Base-by-base conservation (phyloP, 2,797 vertebrate genomes). In the Prunella strophiata region DNA sequence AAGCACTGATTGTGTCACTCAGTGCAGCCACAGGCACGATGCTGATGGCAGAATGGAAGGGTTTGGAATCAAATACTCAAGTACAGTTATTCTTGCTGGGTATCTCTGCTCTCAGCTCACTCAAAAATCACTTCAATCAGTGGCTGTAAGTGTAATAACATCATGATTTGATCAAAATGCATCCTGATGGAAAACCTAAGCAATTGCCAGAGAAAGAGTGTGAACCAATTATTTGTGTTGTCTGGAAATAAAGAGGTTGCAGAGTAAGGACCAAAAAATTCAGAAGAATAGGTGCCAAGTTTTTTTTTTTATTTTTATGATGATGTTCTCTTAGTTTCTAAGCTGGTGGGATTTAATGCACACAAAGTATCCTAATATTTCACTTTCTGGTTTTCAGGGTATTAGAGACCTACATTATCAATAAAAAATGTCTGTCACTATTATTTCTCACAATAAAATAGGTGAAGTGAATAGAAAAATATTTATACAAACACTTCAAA, bases 81-180 rank as follows among this genome's bases (percentile, higher is more conserved):
- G 88, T 77, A 94, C 38, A 20, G n/a, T 91, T 88, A 72, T 89
- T 40, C 67, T 93, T 88, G 55, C 50, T 94, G 91, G 32, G 61
- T 81, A 82, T 68, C 34, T 97, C 86, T 90, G 43, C 86, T 97
- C 88, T 82, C 91, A 95, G 78, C 74, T 86, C 95, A 91, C 95
- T 97, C 95, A 95, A 97, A 95, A 95, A 91, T 92, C 52, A 96
- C 93, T 97, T 97, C 87, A 93, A 82, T 95, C 88, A 97, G 59
- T 61, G 94, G 26, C 59, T 97, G 40, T 86, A 97, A 95, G 67
- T 55, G 57, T 38, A 51, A 93, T 88, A 61, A 93, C 94, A 54
- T 68, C 61, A 61, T 57, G 32, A 88, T 91, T 94, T 76, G n/a
- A 94, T 85, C 68, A 92, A 91, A 97, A 97, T 51, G 27, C 14